These are phyloP conservation scores for Empis stercorea DNA, from an alignment of 2,888 invertebrate genomes.

Conservation along the genomic window DNA sequence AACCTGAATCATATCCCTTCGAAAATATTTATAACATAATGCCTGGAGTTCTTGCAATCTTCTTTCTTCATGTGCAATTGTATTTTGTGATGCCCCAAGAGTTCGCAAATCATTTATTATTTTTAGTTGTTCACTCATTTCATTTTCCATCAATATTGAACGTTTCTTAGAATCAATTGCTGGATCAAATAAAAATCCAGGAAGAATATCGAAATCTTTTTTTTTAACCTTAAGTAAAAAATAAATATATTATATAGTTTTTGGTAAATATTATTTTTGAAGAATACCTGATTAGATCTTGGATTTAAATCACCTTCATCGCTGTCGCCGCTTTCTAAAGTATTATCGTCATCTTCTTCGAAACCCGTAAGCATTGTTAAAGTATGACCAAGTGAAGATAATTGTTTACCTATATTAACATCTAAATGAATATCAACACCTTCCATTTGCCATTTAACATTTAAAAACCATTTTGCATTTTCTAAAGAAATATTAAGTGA, in stretches of 20 bases:
- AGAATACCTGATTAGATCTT: constrained; percentile 3
- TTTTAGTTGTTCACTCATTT: constrained; percentile 95
- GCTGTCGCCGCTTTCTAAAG: constrained; percentile 57
- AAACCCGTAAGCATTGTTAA: constrained; percentile 88
- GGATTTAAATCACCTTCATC: constrained; percentile 51
- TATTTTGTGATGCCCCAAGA: constrained; percentile 76
- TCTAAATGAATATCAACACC: constrained; percentile 95
- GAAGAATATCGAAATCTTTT: constrained; percentile 61
- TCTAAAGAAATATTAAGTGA: constrained; percentile 38
- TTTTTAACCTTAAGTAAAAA: constrained; percentile 39
- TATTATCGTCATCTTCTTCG: constrained; percentile 66
- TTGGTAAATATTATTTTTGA: too few species aligned
- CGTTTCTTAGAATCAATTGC: constrained; percentile 68
- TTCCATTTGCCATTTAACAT: constrained; percentile 99
- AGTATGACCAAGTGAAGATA: constrained; percentile 88
- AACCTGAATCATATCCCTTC: constrained; percentile 80
- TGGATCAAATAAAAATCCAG: constrained; percentile 72
- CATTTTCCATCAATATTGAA: constrained; percentile 87
- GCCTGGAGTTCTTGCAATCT: constrained; percentile 87
- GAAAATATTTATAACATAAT: constrained; percentile 85
- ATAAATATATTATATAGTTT: too few species aligned
- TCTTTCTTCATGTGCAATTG: constrained; percentile 85
- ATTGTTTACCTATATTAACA: constrained; percentile 89
- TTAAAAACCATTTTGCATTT: constrained; percentile 96
- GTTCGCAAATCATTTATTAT: constrained; percentile 85